Evolutionary conservation across 53 echinoderm and acorn worm species (phyloP).

Genomic region (Arbacia lixula): DNA sequence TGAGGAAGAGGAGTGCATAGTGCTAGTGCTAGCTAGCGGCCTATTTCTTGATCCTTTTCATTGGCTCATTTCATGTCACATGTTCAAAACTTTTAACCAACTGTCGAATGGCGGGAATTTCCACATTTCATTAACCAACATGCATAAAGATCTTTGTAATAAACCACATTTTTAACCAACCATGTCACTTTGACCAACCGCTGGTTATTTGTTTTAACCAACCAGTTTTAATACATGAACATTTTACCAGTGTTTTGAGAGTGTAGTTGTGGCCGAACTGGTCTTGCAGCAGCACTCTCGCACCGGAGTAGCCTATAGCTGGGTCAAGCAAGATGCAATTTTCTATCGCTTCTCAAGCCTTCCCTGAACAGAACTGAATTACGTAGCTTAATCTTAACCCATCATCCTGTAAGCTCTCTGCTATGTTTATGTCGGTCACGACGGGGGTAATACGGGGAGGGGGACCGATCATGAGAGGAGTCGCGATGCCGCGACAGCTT

Average conservation of each 20-base stretch:
- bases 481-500: too few species aligned
- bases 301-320: too few species aligned
- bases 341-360: too few species aligned
- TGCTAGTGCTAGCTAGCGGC: neutral
- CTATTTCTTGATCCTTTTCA: neutral
- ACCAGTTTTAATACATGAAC: conserved; percentile 11
- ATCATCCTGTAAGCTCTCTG: too few species aligned
- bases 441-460: too few species aligned
- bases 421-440: too few species aligned
- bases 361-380: too few species aligned
- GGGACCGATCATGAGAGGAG: too few species aligned
- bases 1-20: neutral
- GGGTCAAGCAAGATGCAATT: too few species aligned
- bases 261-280: too few species aligned
- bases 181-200: neutral
- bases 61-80: conserved; percentile 10
- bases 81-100: neutral
- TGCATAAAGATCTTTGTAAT: neutral
- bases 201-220: neutral
- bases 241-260: conserved; percentile 3
- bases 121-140: neutral
- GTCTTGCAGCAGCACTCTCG: too few species aligned
- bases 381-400: too few species aligned
- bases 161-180: neutral
- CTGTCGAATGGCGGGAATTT: conserved; percentile 4